These are phyloP conservation scores for Crossaster papposus DNA, from an alignment of 53 echinoderm and acorn worm species.

Conservation along the genomic window DNA sequence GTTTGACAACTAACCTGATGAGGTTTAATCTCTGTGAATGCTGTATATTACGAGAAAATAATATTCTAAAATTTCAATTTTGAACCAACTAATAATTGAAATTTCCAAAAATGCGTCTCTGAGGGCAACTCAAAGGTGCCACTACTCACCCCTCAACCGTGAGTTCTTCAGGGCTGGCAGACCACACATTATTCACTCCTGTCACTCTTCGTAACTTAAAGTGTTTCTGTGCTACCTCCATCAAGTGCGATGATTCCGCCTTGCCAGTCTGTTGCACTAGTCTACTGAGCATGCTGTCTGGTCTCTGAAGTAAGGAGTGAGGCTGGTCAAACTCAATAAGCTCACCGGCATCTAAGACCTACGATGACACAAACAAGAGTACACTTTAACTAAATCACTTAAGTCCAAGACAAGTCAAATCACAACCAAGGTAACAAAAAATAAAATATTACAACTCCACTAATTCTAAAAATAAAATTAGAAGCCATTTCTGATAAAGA, in stretches of 20 bases:
- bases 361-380: background rate
- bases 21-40: no score
- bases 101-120: no score
- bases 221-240: constrained; percentile 65
- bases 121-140: no score
- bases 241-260: constrained; percentile 67
- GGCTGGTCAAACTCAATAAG: constrained; percentile 87
- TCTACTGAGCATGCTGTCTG: constrained; percentile 67
- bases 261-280: constrained; percentile 85
- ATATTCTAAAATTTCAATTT: no score
- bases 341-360: constrained; percentile 92
- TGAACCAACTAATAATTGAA: no score
- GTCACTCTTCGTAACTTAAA: constrained; percentile 48
- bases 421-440: no score
- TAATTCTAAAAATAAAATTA: no score
- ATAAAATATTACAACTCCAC: no score
- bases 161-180: constrained; percentile 45
- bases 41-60: no score
- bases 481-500: no score
- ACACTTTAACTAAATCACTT: background rate
- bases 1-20: no score
- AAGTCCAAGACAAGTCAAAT: no score
- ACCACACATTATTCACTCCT: constrained; percentile 4
- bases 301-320: constrained; percentile 72
- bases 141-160: constrained; percentile 48